phyloP scores from a whole-genome alignment of 2,797 vertebrate species.

The Tadarida brasiliensis region DNA sequence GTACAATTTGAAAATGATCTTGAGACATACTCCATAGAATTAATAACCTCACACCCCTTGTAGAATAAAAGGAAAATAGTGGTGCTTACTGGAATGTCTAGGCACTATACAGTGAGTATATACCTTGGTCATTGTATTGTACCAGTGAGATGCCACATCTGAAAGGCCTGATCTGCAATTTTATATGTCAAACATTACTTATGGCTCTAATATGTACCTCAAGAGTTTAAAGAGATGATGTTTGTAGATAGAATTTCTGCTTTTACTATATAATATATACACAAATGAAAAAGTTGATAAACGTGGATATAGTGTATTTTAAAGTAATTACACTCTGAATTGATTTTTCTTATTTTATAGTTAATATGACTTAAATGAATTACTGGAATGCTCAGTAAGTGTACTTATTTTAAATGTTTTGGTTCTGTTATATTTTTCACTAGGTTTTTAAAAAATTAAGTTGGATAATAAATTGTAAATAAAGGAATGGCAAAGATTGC shows the following conservation, averaged over 20 bases:
- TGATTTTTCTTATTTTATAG: conserved; percentile 90
- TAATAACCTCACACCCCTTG: conserved; percentile 79
- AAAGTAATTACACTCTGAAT: conserved; percentile 89
- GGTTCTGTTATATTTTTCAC: conserved; percentile 86
- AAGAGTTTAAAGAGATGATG: conserved; percentile 83
- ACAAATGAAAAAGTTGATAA: conserved; percentile 87
- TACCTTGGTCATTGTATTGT: conserved; percentile 71
- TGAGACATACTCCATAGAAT: conserved; percentile 77
- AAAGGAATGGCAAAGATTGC: background rate
- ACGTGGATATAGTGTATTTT: conserved; percentile 85
- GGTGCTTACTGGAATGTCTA: conserved; percentile 82
- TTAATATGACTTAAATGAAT: conserved; percentile 90
- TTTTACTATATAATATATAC: conserved; percentile 79
- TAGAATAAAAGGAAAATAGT: conserved; percentile 78
- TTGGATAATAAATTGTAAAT: conserved; percentile 86
- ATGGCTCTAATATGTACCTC: conserved; percentile 81
- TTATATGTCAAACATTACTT: conserved; percentile 76
- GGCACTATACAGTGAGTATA: conserved; percentile 55
- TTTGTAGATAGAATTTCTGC: conserved; percentile 82
- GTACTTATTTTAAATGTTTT: conserved; percentile 71
- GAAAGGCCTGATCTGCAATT: conserved; percentile 78
- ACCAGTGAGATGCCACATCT: conserved; percentile 84
- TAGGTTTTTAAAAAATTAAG: conserved; percentile 65
- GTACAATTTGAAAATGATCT: conserved; percentile 80
- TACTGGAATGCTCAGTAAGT: conserved; percentile 87